Base-by-base conservation (phyloP, 1,140 invertebrate genomes). In the Marisa cornuarietis region DNA sequence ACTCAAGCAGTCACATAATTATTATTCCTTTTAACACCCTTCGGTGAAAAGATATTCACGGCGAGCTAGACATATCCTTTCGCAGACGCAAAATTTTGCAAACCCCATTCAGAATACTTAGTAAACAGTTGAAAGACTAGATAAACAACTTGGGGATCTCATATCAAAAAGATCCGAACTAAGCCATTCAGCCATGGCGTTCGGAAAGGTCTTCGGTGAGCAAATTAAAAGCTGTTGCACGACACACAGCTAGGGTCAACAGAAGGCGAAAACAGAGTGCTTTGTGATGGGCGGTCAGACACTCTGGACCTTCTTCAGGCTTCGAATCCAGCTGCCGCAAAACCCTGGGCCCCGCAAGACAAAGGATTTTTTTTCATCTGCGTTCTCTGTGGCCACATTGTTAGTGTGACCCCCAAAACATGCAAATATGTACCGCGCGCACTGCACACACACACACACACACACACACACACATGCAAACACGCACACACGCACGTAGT, bases 391-490 rank as follows among this genome's bases (percentile, higher is more conserved):
- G 26, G 22, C 26, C 26, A 22, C 65, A n/a, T n/a, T 6, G n/a
- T 68, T 58, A 18, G 65, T 10, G 22, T 13, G 11, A 24, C 65
- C 26, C 13, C 65, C 4, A 11, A n/a, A 11, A 31, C 65, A 1
- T 2, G 22, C 65, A 13, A 13, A 11, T 7, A 68, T 13, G 22
- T 14, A 24, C 0, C 22, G n/a, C 11, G 1, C 13, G 65, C 11
- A 58, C 16, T 18, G 10, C 26, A 6, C 11, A 42, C 69, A 42
- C 69, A 11, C 69, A 42, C 26, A 11, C 69, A 11, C 69, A 42
- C 69, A 42, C 26, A 11, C 69, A 42, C 71, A 31, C 71, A 72
- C 71, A 72, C 71, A 72, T 26, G 49, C 71, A 72, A 22, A 72
- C 71, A 72, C 71, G 49, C 31, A 42, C 71, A 72, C 71, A 72